Conservation (phyloP, 2,888 invertebrate species). For the Timandra comae region DNA sequence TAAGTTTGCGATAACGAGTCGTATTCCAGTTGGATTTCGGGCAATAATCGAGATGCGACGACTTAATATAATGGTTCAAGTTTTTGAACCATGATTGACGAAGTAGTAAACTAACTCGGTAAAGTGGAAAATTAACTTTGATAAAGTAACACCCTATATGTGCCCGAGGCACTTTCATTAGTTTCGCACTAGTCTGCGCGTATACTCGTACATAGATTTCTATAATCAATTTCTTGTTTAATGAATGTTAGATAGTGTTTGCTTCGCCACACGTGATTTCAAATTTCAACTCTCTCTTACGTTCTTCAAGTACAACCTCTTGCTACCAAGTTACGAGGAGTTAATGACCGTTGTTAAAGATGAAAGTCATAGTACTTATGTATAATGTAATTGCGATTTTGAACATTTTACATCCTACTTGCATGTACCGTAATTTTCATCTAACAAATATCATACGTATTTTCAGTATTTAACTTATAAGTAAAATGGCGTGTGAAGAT, state of each 20-base stretch:
- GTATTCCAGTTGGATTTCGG: constrained; percentile 20
- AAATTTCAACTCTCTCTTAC: no score
- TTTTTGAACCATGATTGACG: constrained; percentile 47
- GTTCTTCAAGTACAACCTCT: constrained; percentile 1
- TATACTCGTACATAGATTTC: constrained; percentile 1
- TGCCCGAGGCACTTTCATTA: constrained; percentile 36
- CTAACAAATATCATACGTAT: no score
- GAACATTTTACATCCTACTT: no score
- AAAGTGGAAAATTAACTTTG: constrained; percentile 64
- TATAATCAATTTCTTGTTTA: constrained; percentile 3
- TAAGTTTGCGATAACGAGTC: constrained; percentile 35
- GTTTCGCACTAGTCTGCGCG: constrained; percentile 26
- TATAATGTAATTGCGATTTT: no score
- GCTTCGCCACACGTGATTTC: constrained; percentile 1
- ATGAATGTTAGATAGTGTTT: constrained; percentile 1
- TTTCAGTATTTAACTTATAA: no score
- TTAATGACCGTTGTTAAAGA: no score
- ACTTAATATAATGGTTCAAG: constrained; percentile 26
- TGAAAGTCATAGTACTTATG: no score
- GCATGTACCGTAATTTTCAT: no score
- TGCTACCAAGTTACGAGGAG: background rate
- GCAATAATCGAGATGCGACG: constrained; percentile 22
- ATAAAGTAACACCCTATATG: constrained; percentile 43
- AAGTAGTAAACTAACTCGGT: constrained; percentile 48
- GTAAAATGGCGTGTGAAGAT: no score